Conservation (phyloP, 1,140 invertebrate genomes). For the Lasioglossum baleicum region DNA sequence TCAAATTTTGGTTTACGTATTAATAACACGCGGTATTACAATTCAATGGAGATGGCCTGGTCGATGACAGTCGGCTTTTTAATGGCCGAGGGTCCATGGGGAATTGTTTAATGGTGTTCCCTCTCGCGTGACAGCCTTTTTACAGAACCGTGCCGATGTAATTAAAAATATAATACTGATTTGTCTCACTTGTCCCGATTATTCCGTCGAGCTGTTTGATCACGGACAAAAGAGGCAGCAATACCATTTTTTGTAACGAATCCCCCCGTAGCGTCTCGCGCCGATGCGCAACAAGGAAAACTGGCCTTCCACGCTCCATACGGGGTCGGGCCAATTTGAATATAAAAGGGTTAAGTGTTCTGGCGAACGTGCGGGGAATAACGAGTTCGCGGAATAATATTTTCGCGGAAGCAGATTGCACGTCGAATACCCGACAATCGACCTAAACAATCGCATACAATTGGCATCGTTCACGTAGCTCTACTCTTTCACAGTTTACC, state of each 20-base stretch:
- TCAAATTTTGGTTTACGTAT: conserved; percentile 13
- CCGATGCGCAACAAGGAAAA: conserved; percentile 33
- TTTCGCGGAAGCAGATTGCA: conserved; percentile 31
- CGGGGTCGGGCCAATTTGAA: conserved; percentile 35
- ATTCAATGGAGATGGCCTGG: background rate
- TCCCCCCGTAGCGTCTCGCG: background rate
- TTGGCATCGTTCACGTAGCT: too few relatives aligned
- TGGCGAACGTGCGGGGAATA: conserved; percentile 41
- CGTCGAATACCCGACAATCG: too few relatives aligned
- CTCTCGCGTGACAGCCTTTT: too few relatives aligned
- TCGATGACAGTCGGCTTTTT: background rate
- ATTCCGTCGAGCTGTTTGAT: too few relatives aligned
- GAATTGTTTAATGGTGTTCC: background rate
- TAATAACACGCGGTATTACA: background rate
- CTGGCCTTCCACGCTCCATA: conserved; percentile 9
- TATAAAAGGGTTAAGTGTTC: conserved; percentile 47
- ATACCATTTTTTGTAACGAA: background rate
- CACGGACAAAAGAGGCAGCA: too few relatives aligned
- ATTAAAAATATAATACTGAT: too few relatives aligned
- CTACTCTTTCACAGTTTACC: too few relatives aligned
- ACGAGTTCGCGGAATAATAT: conserved; percentile 34
- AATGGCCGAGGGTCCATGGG: background rate
- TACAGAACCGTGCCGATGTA: too few relatives aligned
- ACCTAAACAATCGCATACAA: too few relatives aligned
- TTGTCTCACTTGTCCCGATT: too few relatives aligned